Conservation (phyloP, 2,888 invertebrate species). For the Morinoia aosen region DNA sequence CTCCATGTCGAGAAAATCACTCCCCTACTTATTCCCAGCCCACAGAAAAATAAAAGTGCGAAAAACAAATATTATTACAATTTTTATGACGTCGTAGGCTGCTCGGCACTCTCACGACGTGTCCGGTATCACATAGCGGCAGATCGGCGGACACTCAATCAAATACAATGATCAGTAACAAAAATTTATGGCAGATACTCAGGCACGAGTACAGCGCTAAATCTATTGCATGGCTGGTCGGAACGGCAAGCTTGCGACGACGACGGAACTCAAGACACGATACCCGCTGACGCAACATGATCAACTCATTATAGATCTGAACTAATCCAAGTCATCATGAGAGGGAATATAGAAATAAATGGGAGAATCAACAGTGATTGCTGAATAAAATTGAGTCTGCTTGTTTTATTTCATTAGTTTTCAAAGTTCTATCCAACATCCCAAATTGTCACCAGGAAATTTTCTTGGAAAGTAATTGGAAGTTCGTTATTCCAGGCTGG, state of each 20-base stretch:
- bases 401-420: too few species aligned
- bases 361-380: too few species aligned
- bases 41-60: neutral
- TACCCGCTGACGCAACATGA: neutral
- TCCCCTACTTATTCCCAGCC: neutral
- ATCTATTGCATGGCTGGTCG: neutral
- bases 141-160: neutral
- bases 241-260: neutral
- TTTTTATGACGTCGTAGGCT: neutral
- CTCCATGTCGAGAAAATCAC: neutral
- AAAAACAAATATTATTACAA: neutral
- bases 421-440: too few species aligned
- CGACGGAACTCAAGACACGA: neutral
- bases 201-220: neutral
- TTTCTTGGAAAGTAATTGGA: too few species aligned
- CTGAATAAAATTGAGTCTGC: too few species aligned
- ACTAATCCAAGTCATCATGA: too few species aligned
- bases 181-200: neutral
- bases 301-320: too few species aligned
- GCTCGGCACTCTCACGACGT: neutral
- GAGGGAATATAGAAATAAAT: too few species aligned
- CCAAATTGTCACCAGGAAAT: too few species aligned
- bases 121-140: neutral
- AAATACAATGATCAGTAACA: neutral
- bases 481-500: too few species aligned